phyloP scores from a whole-genome alignment of 2,797 vertebrate species.

The Adelosebastes latens region DNA sequence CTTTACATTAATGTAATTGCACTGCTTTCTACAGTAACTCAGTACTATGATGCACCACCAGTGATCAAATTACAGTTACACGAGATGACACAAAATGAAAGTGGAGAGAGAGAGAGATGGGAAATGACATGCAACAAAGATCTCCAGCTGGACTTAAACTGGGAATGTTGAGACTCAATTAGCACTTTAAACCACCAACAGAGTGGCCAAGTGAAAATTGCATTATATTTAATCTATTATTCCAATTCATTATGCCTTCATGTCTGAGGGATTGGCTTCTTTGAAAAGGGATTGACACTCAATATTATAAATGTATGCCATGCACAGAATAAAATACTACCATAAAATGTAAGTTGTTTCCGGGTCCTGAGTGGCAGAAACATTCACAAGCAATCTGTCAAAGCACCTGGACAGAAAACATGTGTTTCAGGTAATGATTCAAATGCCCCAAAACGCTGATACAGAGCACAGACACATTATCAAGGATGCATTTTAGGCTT shows the following conservation, averaged over 20 bases:
- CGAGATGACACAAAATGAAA: not conserved
- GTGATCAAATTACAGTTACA: not conserved
- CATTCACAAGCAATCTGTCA: no score
- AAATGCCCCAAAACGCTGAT: not conserved
- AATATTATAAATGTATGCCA: not conserved
- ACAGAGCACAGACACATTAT: not conserved
- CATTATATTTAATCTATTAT: not conserved
- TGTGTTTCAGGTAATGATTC: no score
- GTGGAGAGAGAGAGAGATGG: no score
- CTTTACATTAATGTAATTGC: not conserved
- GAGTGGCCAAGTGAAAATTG: not conserved
- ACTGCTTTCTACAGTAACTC: no score
- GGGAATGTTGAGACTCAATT: not conserved
- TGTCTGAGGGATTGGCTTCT: not conserved
- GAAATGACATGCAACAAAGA: not conserved
- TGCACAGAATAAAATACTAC: not conserved
- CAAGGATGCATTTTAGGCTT: no score
- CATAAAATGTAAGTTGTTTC: not conserved
- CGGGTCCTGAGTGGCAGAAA: not conserved
- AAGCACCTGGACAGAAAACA: not conserved
- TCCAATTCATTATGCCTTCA: not conserved
- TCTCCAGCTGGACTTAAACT: not conserved
- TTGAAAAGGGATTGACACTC: not conserved
- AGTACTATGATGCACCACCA: no score
- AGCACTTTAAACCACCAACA: not conserved